phyloP scores from a whole-genome alignment of 2,797 vertebrate species.

The Muscicapa striata region DNA sequence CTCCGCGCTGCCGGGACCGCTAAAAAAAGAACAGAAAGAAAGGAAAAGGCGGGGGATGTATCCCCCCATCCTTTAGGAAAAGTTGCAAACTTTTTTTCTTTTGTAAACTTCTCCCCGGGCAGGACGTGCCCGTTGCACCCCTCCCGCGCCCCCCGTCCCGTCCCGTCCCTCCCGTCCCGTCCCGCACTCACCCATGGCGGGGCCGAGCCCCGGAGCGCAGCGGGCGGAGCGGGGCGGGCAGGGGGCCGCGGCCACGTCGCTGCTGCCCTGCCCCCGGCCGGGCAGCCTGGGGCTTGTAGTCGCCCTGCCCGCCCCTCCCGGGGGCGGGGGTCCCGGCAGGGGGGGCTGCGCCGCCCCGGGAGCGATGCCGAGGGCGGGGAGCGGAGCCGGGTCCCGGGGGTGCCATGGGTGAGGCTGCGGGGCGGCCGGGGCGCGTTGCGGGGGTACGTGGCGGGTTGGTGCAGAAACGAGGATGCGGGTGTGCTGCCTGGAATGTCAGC shows the following conservation, averaged over 20 bases:
- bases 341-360: neutral
- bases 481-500: neutral
- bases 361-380: neutral
- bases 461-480: neutral
- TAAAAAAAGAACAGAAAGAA: neutral
- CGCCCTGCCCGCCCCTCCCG: neutral
- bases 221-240: neutral
- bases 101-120: neutral
- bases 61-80: neutral
- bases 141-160: neutral
- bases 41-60: neutral
- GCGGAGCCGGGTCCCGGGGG: neutral
- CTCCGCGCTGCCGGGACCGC: neutral
- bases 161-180: neutral
- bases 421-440: rapidly evolving
- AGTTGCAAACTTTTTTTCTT: neutral
- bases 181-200: neutral
- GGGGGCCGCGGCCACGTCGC: slow-evolving; percentile 15
- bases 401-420: rapidly evolving
- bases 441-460: rapidly evolving
- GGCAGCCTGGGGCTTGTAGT: slow-evolving; percentile 4
- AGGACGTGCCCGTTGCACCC: neutral
- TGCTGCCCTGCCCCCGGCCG: slow-evolving; percentile 5
- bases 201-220: neutral
- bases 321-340: neutral